These are phyloP conservation scores for Heloderma charlesbogerti DNA, from an alignment of 2,113 vertebrate genomes.

Conservation along the genomic window DNA sequence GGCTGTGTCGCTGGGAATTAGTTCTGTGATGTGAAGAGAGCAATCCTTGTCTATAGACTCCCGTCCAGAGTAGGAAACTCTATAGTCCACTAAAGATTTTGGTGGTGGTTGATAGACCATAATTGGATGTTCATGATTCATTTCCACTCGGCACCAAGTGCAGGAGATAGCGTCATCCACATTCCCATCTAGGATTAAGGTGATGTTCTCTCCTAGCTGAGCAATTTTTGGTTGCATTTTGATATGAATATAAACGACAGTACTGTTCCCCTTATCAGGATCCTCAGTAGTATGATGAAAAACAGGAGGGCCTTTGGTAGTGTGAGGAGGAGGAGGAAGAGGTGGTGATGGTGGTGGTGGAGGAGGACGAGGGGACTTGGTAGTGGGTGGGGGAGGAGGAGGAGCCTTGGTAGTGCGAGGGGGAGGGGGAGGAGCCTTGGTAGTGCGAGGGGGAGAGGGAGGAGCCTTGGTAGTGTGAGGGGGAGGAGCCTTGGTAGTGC, in stretches of 20 bases:
- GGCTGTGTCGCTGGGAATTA: neutral
- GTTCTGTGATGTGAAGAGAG: neutral
- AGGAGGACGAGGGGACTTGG: neutral
- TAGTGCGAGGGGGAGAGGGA: neutral
- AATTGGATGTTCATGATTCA: neutral
- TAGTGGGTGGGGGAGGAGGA: neutral
- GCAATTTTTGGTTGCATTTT: neutral
- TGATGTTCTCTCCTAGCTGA: neutral
- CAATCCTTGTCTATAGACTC: neutral
- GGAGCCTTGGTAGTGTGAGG: neutral
- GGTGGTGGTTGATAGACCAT: accelerated
- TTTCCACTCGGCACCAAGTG: neutral
- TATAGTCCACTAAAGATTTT: neutral
- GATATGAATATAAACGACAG: accelerated
- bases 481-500: too few species aligned
- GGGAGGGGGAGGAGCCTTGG: neutral
- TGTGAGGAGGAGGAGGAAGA: neutral
- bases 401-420: neutral
- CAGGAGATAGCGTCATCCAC: neutral
- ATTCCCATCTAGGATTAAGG: accelerated
- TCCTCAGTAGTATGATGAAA: too few species aligned
- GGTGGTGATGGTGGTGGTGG: neutral
- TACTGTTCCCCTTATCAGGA: too few species aligned
- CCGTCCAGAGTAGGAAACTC: neutral
- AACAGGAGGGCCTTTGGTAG: neutral